Conservation (phyloP, 2,797 vertebrate species). For the Gouania willdenowi region DNA sequence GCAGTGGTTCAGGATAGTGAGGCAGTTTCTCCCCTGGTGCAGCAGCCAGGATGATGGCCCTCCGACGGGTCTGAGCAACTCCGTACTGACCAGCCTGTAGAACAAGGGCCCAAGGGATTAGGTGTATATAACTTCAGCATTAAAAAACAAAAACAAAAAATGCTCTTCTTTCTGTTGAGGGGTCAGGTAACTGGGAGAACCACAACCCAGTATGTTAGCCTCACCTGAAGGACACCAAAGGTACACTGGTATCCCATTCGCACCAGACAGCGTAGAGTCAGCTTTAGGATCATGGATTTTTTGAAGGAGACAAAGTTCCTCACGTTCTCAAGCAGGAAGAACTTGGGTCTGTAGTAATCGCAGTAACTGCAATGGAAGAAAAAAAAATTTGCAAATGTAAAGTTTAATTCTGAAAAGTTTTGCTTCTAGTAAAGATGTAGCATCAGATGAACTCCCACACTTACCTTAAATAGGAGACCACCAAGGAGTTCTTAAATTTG, state of each 20-base stretch:
- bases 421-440: no score
- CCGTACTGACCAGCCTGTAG: slow-evolving; percentile 92
- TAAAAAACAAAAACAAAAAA: no score
- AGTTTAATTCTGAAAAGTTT: no score
- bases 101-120: neutral
- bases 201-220: slow-evolving; percentile 2
- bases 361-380: slow-evolving; percentile 83
- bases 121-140: no score
- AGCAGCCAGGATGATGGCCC: slow-evolving; percentile 91
- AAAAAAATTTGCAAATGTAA: neutral
- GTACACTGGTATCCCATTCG: slow-evolving; percentile 98
- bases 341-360: slow-evolving; percentile 94
- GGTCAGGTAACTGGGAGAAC: no score
- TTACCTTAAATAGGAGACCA: slow-evolving; percentile 97
- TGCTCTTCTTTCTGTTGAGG: no score
- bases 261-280: slow-evolving; percentile 91
- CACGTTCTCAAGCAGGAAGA: slow-evolving; percentile 94
- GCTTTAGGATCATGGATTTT: slow-evolving; percentile 94
- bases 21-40: slow-evolving; percentile 93
- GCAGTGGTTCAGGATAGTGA: slow-evolving; percentile 89
- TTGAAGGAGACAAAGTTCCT: slow-evolving; percentile 97
- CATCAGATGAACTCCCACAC: neutral
- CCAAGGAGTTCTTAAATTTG: slow-evolving; percentile 96
- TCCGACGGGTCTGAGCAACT: slow-evolving; percentile 89
- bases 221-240: slow-evolving; percentile 92